phyloP scores from a whole-genome alignment of 2,113 vertebrate species.

The human (Homo sapiens) region GRCh38 chr3:12115001-12115500 shows the following conservation, averaged over 20 bases:
- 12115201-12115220: not conserved
- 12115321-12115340: not conserved
- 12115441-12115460: not conserved
- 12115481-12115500: not conserved
- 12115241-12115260: not conserved
- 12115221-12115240: not conserved
- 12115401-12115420: not conserved
- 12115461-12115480: not conserved
- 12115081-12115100: conserved; percentile 29
- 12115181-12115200: not conserved
- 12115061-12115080: conserved; percentile 27
- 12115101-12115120: not conserved
- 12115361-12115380: not conserved
- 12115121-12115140: not conserved
- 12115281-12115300: not conserved
- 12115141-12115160: not conserved
- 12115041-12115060: not conserved
- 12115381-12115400: not conserved
- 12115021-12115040: not conserved
- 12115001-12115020: not conserved
- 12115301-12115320: not conserved
- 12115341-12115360: not conserved
- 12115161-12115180: not conserved
- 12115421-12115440: not conserved
- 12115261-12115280: not conserved